Conservation (phyloP, 2,888 invertebrate species). For the Eutolmus rufibarbis region DNA sequence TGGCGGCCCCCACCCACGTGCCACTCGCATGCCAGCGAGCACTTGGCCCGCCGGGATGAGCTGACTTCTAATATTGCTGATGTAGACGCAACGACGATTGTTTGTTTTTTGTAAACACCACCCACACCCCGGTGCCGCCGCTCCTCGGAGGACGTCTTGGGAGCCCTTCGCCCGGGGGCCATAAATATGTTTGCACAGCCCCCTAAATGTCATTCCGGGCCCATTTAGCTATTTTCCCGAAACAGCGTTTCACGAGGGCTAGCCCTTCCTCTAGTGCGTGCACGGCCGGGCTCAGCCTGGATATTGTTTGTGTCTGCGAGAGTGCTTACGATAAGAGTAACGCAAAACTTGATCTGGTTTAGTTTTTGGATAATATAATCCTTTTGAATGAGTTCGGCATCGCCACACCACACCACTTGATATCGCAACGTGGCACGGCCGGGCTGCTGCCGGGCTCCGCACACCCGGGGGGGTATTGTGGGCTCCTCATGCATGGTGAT, state of each 20-base stretch:
- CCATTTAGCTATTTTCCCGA: conserved; percentile 46
- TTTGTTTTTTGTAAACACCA: conserved; percentile 40
- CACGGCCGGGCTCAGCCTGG: neutral
- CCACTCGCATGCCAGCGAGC: conserved; percentile 14
- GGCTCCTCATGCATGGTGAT: conserved; percentile 7
- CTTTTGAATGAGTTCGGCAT: conserved; percentile 45
- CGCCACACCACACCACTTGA: conserved; percentile 35
- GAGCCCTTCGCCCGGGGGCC: conserved; percentile 39
- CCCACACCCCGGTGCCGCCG: neutral
- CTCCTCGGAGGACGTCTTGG: conserved; percentile 13
- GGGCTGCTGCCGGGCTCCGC: neutral
- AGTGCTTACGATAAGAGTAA: conserved; percentile 45
- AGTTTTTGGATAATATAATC: conserved; percentile 48
- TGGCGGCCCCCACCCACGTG: neutral
- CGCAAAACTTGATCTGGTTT: conserved; percentile 47
- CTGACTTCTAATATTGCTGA: conserved; percentile 47
- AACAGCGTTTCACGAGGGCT: conserved; percentile 35
- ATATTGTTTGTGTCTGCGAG: conserved; percentile 35
- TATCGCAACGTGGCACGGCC: neutral
- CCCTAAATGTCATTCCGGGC: conserved; percentile 47
- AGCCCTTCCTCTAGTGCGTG: conserved; percentile 7
- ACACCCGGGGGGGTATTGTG: neutral
- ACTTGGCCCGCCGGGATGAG: conserved; percentile 2
- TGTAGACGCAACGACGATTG: conserved; percentile 45
- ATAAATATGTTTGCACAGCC: conserved; percentile 48